A percentile compares a stretch with the other conserved stretches of the same genome.
phyloP scores from a whole-genome alignment of 2,888 invertebrate species.

The Heliconius erato region DNA sequence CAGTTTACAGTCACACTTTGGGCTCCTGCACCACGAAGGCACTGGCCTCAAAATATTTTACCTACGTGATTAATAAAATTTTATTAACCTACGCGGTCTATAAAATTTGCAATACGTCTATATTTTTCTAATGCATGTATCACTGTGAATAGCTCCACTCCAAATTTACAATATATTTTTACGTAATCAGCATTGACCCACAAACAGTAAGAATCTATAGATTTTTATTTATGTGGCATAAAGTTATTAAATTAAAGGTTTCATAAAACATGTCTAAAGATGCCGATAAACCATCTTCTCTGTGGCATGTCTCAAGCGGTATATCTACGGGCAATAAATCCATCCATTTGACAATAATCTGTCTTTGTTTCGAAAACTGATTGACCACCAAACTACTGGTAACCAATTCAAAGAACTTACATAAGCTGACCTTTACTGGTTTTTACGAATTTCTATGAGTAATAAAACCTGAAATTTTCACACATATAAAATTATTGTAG shows the following conservation, averaged over 20 bases:
- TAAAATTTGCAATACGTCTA: constrained; percentile 50
- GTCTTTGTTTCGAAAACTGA: constrained; percentile 34
- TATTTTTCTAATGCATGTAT: constrained; percentile 42
- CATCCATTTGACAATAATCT: constrained; percentile 30
- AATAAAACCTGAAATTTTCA: constrained; percentile 21
- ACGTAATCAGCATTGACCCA: constrained; percentile 66
- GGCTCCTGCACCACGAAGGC: no score
- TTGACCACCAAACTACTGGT: constrained; percentile 19
- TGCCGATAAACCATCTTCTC: constrained; percentile 11
- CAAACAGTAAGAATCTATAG: constrained; percentile 49
- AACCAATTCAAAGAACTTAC: constrained; percentile 33
- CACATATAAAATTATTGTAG: constrained; percentile 5
- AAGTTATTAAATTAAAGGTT: constrained; percentile 36
- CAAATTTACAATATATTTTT: constrained; percentile 55
- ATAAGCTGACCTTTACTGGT: constrained; percentile 41
- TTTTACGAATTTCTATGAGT: constrained; percentile 28
- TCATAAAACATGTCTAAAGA: constrained; percentile 31
- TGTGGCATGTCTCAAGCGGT: constrained; percentile 12
- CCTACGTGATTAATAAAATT: constrained; percentile 33
- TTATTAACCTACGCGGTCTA: constrained; percentile 43
- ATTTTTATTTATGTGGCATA: constrained; percentile 38
- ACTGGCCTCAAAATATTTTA: neutral
- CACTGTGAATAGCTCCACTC: constrained; percentile 53
- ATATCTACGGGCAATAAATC: constrained; percentile 13
- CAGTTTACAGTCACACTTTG: no score